Conservation (phyloP, 2,888 invertebrate genomes). For the Machimus rusticus region DNA sequence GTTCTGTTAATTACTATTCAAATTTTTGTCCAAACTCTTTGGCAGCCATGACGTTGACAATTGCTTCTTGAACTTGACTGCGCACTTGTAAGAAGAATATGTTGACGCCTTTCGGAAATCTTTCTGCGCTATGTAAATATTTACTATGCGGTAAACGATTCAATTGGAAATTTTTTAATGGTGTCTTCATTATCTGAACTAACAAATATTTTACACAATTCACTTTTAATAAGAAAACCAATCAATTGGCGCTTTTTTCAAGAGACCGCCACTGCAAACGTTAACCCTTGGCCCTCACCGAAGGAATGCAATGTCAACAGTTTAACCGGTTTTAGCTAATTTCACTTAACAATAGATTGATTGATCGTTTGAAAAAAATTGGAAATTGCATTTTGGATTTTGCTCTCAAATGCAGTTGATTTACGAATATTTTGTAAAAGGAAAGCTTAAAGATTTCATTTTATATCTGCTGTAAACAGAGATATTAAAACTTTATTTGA, state of each 20-base stretch:
- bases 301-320: not conserved
- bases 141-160: not conserved
- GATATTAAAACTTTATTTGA: too few relatives aligned
- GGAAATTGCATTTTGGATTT: not conserved
- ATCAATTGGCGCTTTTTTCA: not conserved
- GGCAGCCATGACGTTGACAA: not conserved
- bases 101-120: not conserved
- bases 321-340: not conserved
- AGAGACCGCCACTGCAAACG: not conserved
- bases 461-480: too few relatives aligned
- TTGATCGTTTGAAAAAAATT: not conserved
- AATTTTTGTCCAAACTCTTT: not conserved
- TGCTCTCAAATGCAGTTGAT: not conserved
- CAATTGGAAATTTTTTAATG: not conserved
- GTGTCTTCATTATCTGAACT: not conserved
- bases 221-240: not conserved
- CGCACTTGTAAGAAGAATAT: not conserved
- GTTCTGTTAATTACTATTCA: not conserved
- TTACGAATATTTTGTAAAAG: too few relatives aligned
- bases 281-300: not conserved
- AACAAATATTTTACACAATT: not conserved
- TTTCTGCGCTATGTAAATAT: not conserved
- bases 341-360: not conserved
- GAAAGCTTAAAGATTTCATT: too few relatives aligned
- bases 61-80: not conserved